Conservation (phyloP, 2,113 vertebrate genomes). For the Bos indicus region DNA sequence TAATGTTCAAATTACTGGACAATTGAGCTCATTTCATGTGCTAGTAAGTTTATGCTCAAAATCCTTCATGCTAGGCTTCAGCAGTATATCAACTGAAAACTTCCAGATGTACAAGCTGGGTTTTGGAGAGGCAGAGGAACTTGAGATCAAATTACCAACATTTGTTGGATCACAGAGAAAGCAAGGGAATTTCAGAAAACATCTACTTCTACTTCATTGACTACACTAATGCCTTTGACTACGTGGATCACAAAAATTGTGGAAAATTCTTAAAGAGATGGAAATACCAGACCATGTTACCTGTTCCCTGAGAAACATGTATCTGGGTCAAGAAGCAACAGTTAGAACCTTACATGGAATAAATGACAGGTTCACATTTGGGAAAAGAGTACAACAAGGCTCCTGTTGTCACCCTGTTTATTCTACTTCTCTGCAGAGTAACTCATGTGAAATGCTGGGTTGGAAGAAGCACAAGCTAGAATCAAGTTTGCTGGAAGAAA, state of each 20-base stretch:
- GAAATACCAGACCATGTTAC: background rate
- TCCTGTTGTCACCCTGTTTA: background rate
- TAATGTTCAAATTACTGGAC: background rate
- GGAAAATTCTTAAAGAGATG: background rate
- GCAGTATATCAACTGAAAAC: background rate
- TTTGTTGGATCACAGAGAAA: background rate
- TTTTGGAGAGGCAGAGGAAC: background rate
- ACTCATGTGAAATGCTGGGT: background rate
- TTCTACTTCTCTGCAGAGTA: background rate
- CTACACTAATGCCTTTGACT: fast-evolving
- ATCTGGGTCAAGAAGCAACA: background rate
- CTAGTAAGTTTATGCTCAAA: background rate
- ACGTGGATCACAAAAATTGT: background rate
- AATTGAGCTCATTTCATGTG: background rate
- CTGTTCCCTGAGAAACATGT: background rate
- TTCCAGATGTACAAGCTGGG: background rate
- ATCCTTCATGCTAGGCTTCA: background rate
- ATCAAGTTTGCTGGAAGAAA: background rate
- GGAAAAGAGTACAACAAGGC: background rate
- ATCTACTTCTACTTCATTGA: background rate
- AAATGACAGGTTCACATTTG: background rate
- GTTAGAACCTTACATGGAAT: background rate
- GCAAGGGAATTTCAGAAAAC: background rate
- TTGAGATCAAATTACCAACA: background rate
- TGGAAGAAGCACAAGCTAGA: background rate